phyloP scores from a whole-genome alignment of 1,140 invertebrate genomes.

The Pseudomyrmex concolor region DNA sequence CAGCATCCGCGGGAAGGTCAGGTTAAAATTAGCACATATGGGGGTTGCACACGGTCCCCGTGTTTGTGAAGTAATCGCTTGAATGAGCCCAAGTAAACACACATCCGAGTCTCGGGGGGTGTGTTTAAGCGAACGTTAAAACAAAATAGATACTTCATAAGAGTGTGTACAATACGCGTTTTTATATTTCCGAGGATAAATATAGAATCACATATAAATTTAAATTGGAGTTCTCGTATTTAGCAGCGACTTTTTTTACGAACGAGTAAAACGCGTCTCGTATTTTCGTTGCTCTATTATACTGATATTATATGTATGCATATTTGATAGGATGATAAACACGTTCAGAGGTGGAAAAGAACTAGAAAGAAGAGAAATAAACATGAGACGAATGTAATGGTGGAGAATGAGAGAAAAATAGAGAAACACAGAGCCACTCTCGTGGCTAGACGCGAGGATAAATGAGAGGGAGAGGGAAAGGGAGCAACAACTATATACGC shows the following conservation, averaged over 20 bases:
- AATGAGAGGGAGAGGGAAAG: neutral
- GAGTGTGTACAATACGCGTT: neutral
- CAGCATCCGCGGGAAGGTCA: slow-evolving; percentile 47
- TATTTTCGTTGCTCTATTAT: too few relatives aligned
- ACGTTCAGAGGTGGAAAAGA: neutral
- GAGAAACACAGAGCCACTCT: neutral
- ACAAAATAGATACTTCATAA: neutral
- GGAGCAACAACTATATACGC: neutral
- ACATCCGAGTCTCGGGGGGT: neutral
- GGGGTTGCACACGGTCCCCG: neutral
- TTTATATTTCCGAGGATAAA: too few relatives aligned
- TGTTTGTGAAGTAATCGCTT: slow-evolving; percentile 23
- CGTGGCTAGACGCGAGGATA: neutral
- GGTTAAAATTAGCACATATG: slow-evolving; percentile 32
- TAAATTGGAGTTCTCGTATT: neutral
- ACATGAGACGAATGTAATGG: neutral
- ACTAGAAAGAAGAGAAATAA: neutral
- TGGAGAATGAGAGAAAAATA: neutral
- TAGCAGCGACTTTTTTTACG: neutral
- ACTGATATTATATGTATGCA: too few relatives aligned
- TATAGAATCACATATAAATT: neutral
- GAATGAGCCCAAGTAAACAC: neutral
- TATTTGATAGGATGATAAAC: neutral
- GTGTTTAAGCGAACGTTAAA: neutral
- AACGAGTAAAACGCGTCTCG: neutral